Percentiles rank a stretch among this genome's conserved stretches.
phyloP scores from a whole-genome alignment of 2,113 vertebrate species.

The Thryonomys swinderianus region DNA sequence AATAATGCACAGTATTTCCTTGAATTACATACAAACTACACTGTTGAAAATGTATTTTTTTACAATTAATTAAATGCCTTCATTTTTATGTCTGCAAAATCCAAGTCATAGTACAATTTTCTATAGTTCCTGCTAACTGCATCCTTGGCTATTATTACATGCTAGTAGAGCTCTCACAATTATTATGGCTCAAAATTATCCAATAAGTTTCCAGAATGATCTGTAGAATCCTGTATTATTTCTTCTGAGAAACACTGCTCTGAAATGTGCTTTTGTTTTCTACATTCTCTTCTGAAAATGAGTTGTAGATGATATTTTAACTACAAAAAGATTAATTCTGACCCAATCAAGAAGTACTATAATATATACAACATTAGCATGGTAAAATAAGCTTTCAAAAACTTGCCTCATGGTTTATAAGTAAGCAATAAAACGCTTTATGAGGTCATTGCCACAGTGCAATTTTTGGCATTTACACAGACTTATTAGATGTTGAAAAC shows the following conservation, averaged over 20 bases:
- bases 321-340: background rate
- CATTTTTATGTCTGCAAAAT: background rate
- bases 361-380: background rate
- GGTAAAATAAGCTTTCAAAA: slow-evolving; percentile 11
- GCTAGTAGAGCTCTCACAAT: background rate
- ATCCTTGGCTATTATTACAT: background rate
- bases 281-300: background rate
- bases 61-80: slow-evolving; percentile 13
- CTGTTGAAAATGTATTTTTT: background rate
- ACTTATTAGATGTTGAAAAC: background rate
- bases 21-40: background rate
- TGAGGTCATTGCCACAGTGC: background rate
- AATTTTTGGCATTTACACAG: background rate
- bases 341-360: background rate
- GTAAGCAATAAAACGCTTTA: background rate
- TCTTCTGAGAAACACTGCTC: background rate
- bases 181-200: background rate
- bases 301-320: background rate
- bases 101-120: background rate
- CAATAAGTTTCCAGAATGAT: background rate
- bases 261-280: background rate
- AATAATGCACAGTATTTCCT: background rate
- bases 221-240: background rate
- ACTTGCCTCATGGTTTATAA: background rate
- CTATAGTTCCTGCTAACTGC: background rate